phyloP scores from a whole-genome alignment of 2,113 vertebrate genomes.

The Pterocles burchelli region DNA sequence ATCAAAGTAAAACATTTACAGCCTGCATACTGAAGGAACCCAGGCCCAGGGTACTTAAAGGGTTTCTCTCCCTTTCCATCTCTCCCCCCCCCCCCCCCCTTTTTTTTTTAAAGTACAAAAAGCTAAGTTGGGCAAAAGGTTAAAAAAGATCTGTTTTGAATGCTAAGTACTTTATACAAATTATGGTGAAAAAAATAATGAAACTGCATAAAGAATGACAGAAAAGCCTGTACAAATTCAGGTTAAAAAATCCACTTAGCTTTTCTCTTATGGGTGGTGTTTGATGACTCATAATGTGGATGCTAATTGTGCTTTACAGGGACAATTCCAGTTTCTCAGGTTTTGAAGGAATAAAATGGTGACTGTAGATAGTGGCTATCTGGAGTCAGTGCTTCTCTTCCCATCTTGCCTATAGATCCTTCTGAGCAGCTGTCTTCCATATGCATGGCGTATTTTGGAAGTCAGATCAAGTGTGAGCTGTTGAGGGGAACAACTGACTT shows the following conservation, averaged over 20 bases:
- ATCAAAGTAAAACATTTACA: constrained; percentile 95
- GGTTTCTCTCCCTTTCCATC: constrained; percentile 61
- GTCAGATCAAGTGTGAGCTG: neutral
- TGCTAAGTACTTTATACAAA: constrained; percentile 73
- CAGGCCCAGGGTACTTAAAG: constrained; percentile 80
- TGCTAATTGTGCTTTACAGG: neutral
- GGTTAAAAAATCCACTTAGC: constrained; percentile 15
- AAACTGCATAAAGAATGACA: constrained; percentile 22
- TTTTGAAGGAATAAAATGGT: neutral
- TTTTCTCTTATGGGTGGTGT: neutral
- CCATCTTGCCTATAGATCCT: rapidly evolving
- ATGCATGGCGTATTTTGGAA: neutral
- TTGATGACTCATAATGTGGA: neutral
- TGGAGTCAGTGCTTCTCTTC: neutral
- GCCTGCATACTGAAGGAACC: constrained; percentile 86
- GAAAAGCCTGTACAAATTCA: constrained; percentile 11
- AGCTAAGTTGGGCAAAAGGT: constrained; percentile 84
- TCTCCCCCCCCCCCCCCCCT: rapidly evolving
- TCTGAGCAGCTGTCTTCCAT: neutral
- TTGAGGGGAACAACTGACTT: neutral
- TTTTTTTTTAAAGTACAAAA: constrained; percentile 47
- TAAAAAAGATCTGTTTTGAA: constrained; percentile 85
- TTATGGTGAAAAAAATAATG: constrained; percentile 43
- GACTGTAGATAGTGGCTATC: neutral
- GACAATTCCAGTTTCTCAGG: neutral